Percentiles rank a stretch among this genome's conserved stretches.
Conservation (phyloP, 2,113 vertebrate species). For the Amphilophus citrinellus region DNA sequence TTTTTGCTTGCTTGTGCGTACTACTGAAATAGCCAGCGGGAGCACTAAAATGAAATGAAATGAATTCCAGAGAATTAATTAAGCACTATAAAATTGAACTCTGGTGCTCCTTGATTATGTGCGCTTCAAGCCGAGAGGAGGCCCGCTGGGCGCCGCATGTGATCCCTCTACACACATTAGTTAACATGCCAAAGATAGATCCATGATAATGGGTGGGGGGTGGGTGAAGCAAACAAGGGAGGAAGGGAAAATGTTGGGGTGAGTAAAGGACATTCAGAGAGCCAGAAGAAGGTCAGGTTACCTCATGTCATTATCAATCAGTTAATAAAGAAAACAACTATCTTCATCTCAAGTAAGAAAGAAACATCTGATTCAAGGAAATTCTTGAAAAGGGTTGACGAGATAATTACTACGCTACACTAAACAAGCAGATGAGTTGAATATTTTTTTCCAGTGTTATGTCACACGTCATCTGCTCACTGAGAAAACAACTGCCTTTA, state of each 20-base stretch:
- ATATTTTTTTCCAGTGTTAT: slow-evolving; percentile 5
- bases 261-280: background rate
- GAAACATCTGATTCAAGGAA: background rate
- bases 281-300: background rate
- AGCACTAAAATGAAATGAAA: slow-evolving; percentile 55
- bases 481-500: slow-evolving; percentile 70
- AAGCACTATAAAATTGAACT: slow-evolving; percentile 57
- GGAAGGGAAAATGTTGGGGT: background rate
- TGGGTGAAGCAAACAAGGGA: background rate
- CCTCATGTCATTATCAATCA: background rate
- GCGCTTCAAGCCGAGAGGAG: slow-evolving; percentile 29
- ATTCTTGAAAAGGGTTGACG: background rate
- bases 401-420: background rate
- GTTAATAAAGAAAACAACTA: background rate
- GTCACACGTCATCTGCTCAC: slow-evolving; percentile 35
- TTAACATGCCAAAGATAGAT: slow-evolving; percentile 47
- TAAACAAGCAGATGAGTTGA: background rate
- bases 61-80: slow-evolving; percentile 67
- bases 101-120: slow-evolving; percentile 61
- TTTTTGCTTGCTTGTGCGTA: background rate
- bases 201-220: background rate
- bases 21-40: slow-evolving; percentile 44
- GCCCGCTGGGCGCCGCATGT: slow-evolving; percentile 41
- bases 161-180: slow-evolving; percentile 41
- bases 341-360: background rate